Conservation (phyloP, 1,140 invertebrate genomes). For the Tetraneura akinire region DNA sequence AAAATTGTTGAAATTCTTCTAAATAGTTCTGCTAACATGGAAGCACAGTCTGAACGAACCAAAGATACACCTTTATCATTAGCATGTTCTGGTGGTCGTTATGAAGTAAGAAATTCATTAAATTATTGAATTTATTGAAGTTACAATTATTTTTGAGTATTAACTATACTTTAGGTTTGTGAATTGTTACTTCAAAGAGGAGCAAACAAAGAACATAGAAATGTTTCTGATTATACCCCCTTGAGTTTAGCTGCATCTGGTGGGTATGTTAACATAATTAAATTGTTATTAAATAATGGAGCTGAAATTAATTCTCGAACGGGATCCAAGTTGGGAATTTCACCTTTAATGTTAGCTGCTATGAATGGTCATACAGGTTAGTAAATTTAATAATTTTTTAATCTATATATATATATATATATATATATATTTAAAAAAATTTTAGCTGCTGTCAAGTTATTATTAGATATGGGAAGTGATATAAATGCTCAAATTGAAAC, state of each 20-base stretch:
- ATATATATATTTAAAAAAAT: constrained; percentile 37
- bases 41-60: constrained; percentile 97
- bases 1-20: constrained; percentile 91
- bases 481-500: constrained; percentile 99
- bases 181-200: constrained; percentile 85
- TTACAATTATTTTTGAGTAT: constrained; percentile 12
- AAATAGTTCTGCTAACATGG: constrained; percentile 90
- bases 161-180: constrained; percentile 64
- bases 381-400: constrained; percentile 22
- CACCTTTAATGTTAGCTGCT: constrained; percentile 97
- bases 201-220: constrained; percentile 98
- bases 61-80: constrained; percentile 98
- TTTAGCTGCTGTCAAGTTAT: constrained; percentile 78
- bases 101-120: constrained; percentile 66
- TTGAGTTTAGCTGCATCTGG: constrained; percentile 95
- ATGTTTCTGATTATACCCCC: constrained; percentile 99
- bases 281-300: constrained; percentile 83
- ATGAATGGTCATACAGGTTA: constrained; percentile 96
- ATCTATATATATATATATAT: not conserved
- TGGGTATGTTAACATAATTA: constrained; percentile 98
- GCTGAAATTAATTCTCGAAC: constrained; percentile 99
- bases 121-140: too few species aligned
- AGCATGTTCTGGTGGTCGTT: constrained; percentile 95
- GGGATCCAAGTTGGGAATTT: constrained; percentile 96
- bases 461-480: constrained; percentile 97